These are phyloP conservation scores for Limnephilus rhombicus DNA, from an alignment of 2,888 invertebrate species.

Conservation along the genomic window DNA sequence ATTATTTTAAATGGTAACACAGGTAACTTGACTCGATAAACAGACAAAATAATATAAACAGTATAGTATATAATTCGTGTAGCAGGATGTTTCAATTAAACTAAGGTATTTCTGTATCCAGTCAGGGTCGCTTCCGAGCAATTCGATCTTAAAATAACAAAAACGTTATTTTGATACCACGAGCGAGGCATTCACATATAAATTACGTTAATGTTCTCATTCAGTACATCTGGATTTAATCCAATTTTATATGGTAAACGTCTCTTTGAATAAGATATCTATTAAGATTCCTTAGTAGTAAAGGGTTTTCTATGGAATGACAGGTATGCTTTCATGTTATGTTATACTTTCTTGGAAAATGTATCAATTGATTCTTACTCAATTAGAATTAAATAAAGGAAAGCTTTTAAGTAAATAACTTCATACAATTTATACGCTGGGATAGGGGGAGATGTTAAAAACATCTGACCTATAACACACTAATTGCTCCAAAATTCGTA, in stretches of 20 bases:
- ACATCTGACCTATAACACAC: not conserved
- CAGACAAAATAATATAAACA: not conserved
- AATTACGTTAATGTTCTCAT: not conserved
- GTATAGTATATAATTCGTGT: not conserved
- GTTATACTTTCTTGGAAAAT: not conserved
- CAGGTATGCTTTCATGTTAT: not conserved
- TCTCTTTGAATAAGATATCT: not conserved
- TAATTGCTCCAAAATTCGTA: too few relatives aligned
- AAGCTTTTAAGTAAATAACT: not conserved
- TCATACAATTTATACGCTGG: not conserved
- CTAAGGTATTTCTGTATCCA: not conserved
- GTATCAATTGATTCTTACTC: not conserved
- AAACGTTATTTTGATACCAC: not conserved
- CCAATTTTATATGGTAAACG: not conserved
- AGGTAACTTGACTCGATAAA: not conserved
- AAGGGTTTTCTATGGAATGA: not conserved
- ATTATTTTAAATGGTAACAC: not conserved
- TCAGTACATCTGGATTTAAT: not conserved
- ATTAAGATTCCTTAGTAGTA: not conserved
- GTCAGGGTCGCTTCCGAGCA: not conserved
- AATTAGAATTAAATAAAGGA: not conserved
- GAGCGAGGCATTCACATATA: not conserved
- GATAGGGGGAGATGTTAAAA: not conserved
- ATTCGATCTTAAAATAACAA: not conserved
- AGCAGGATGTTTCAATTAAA: not conserved